Percentiles rank a stretch among this genome's conserved stretches.
Evolutionary conservation across 2,888 invertebrate species (phyloP).

Genomic region (Pteria penguin): DNA sequence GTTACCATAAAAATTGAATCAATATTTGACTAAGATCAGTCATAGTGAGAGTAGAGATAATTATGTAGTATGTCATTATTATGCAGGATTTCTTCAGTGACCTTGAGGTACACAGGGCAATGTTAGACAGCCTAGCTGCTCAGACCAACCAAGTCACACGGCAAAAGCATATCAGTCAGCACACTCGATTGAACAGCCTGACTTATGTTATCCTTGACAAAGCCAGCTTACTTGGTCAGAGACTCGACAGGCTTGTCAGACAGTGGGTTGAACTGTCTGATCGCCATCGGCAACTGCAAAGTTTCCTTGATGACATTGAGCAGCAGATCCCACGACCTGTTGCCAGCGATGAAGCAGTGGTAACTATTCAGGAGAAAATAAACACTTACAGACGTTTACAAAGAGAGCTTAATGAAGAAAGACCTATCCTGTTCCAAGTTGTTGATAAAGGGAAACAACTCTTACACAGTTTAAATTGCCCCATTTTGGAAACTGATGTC

Average conservation of each 20-base stretch:
- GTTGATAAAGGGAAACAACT: constrained; percentile 76
- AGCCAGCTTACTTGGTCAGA: constrained; percentile 73
- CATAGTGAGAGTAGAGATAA: no score
- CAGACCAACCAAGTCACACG: constrained; percentile 70
- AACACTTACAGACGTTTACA: constrained; percentile 68
- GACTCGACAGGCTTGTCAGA: constrained; percentile 67
- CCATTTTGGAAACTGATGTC: constrained; percentile 68
- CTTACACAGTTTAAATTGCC: constrained; percentile 72
- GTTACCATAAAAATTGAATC: no score
- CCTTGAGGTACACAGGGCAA: constrained; percentile 75
- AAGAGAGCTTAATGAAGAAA: constrained; percentile 70
- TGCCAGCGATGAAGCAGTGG: constrained; percentile 63
- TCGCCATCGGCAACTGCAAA: constrained; percentile 60
- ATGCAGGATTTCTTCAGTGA: constrained; percentile 77
- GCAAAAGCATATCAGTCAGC: constrained; percentile 62
- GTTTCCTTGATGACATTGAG: constrained; percentile 57
- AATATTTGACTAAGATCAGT: no score
- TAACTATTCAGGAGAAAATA: constrained; percentile 69
- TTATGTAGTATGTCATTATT: no score
- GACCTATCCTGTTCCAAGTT: constrained; percentile 70
- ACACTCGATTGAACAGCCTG: constrained; percentile 63
- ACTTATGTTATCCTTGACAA: constrained; percentile 73
- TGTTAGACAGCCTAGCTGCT: constrained; percentile 72
- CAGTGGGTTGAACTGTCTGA: constrained; percentile 73
- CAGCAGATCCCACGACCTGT: constrained; percentile 63